These are phyloP conservation scores for Therioaphis trifolii DNA, from an alignment of 2,888 invertebrate genomes.

Conservation along the genomic window DNA sequence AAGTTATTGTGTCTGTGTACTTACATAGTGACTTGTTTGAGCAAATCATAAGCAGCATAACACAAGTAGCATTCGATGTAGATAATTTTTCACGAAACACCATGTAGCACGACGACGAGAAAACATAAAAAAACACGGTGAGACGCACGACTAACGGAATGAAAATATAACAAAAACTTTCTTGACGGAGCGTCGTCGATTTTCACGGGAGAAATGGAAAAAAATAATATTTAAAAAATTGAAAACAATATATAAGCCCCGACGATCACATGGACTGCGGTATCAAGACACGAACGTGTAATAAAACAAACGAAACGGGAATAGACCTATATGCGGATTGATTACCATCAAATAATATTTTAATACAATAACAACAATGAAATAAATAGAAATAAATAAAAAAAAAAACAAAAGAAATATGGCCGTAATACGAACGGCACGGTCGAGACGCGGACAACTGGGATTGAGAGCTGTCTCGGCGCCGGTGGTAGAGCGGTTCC, in stretches of 20 bases:
- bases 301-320: no score
- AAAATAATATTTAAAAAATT: constrained; percentile 8
- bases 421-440: constrained; percentile 55
- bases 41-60: constrained; percentile 50
- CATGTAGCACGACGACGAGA: not conserved
- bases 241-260: not conserved
- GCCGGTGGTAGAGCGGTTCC: constrained; percentile 62
- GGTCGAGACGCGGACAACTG: constrained; percentile 62
- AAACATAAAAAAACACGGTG: not conserved
- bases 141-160: not conserved
- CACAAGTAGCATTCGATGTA: not conserved
- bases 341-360: no score
- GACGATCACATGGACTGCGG: constrained; percentile 2
- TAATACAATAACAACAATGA: constrained; percentile 42
- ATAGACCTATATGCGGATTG: no score
- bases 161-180: not conserved
- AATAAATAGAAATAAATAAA: constrained; percentile 51
- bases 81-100: not conserved
- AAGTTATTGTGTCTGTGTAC: not conserved
- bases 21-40: constrained; percentile 46
- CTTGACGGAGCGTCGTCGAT: not conserved
- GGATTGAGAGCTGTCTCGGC: constrained; percentile 62
- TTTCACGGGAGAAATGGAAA: not conserved
- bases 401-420: constrained; percentile 60
- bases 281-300: not conserved